These are phyloP conservation scores for Sorex araneus DNA, from an alignment of 2,113 vertebrate species.

Conservation along the genomic window DNA sequence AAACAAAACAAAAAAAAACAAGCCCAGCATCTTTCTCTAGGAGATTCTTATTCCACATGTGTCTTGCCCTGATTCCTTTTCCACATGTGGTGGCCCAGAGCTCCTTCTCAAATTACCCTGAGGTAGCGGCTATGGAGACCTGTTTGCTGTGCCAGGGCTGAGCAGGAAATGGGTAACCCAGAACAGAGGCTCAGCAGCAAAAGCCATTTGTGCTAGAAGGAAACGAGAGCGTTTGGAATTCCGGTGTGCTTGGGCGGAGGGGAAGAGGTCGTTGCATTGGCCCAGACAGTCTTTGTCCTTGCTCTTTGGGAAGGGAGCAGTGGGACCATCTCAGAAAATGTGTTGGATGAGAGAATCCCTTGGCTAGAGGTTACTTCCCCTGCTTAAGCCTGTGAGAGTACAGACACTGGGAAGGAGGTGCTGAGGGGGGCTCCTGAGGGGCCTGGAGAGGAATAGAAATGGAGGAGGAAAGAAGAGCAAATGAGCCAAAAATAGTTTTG, in stretches of 20 bases:
- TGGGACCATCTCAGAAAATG: constrained; percentile 77
- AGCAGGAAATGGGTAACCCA: constrained; percentile 85
- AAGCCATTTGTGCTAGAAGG: constrained; percentile 78
- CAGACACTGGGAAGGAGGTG: constrained; percentile 70
- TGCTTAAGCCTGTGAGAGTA: constrained; percentile 72
- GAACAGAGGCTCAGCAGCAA: constrained; percentile 79
- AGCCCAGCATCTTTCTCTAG: constrained; percentile 71
- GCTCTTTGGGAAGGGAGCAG: constrained; percentile 73
- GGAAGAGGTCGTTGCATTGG: constrained; percentile 68
- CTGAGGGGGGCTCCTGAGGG: constrained; percentile 73
- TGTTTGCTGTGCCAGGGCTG: constrained; percentile 79
- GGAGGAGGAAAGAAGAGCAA: constrained; percentile 73
- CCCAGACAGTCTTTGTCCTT: constrained; percentile 80
- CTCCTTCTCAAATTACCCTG: constrained; percentile 84
- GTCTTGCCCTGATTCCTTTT: constrained; percentile 83
- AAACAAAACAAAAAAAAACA: background rate
- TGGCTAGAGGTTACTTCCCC: constrained; percentile 81
- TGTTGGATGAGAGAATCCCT: constrained; percentile 81
- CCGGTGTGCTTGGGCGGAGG: constrained; percentile 71
- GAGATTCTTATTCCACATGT: constrained; percentile 84
- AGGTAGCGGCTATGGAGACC: constrained; percentile 78
- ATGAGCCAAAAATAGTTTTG: constrained; percentile 73
- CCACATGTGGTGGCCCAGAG: constrained; percentile 82
- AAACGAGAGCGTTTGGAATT: constrained; percentile 79
- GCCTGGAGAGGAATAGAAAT: constrained; percentile 64